These are phyloP conservation scores for Epicauta chinensis DNA, from an alignment of 1,140 invertebrate genomes.

Conservation along the genomic window DNA sequence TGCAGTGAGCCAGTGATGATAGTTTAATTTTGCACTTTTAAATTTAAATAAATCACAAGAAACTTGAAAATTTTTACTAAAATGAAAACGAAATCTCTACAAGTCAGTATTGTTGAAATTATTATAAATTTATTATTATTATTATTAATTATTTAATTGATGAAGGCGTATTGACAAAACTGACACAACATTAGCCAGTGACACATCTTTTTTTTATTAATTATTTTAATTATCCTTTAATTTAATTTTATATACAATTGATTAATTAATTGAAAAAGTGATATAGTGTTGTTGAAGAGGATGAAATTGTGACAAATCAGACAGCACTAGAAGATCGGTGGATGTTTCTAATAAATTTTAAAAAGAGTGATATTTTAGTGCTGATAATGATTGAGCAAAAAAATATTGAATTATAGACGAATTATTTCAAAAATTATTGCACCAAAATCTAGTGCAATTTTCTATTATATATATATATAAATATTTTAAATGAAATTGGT, in stretches of 20 bases:
- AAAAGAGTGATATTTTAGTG: too few species aligned
- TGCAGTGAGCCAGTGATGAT: slow-evolving; percentile 66
- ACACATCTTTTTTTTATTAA: slow-evolving; percentile 7
- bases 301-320: too few species aligned
- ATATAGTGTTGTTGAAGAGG: too few species aligned
- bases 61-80: background rate
- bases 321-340: too few species aligned
- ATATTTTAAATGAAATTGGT: slow-evolving; percentile 26
- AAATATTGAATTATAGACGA: too few species aligned
- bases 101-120: slow-evolving; percentile 26
- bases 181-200: slow-evolving; percentile 8
- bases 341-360: too few species aligned
- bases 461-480: too few species aligned
- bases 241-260: slow-evolving; percentile 17
- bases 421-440: slow-evolving; percentile 19
- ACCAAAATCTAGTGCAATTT: slow-evolving; percentile 37
- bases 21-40: slow-evolving; percentile 27
- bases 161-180: too few species aligned
- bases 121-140: too few species aligned
- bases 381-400: too few species aligned
- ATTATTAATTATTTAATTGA: too few species aligned
- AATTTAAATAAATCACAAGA: slow-evolving; percentile 4
- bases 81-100: slow-evolving; percentile 20
- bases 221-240: background rate
- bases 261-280: slow-evolving; percentile 4